Conservation (phyloP, 2,888 invertebrate genomes). For the Lamellibrachia columna region DNA sequence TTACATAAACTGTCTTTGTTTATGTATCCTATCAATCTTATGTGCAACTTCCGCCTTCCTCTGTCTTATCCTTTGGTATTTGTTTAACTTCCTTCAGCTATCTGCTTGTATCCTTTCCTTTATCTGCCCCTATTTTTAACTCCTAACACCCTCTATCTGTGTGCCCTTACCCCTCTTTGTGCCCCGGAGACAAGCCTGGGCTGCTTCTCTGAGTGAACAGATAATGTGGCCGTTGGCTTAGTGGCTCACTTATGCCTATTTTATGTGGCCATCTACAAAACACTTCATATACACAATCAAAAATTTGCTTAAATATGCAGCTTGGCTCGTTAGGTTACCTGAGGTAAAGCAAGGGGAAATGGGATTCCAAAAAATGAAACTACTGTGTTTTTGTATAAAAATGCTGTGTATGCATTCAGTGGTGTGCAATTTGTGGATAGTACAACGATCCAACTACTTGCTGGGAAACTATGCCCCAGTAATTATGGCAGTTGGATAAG, state of each 20-base stretch:
- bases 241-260: too few species aligned
- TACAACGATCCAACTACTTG: background rate
- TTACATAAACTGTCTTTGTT: background rate
- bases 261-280: too few species aligned
- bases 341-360: too few species aligned
- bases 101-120: background rate
- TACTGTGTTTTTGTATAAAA: too few species aligned
- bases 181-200: background rate
- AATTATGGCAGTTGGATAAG: background rate
- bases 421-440: background rate
- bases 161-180: background rate
- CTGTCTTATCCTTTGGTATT: slow-evolving; percentile 8
- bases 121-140: background rate
- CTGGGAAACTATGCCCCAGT: background rate
- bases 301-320: too few species aligned
- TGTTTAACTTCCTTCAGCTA: background rate
- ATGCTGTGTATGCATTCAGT: background rate
- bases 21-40: background rate
- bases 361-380: too few species aligned
- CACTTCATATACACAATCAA: background rate
- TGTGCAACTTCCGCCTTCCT: background rate
- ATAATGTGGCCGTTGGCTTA: too few species aligned
- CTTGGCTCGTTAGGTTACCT: too few species aligned
- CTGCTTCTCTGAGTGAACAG: background rate
- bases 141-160: background rate